A percentile compares a stretch with the other conserved stretches of the same genome.
phyloP scores from a whole-genome alignment of 2,797 vertebrate genomes.

The Gephyroberyx darwinii region DNA sequence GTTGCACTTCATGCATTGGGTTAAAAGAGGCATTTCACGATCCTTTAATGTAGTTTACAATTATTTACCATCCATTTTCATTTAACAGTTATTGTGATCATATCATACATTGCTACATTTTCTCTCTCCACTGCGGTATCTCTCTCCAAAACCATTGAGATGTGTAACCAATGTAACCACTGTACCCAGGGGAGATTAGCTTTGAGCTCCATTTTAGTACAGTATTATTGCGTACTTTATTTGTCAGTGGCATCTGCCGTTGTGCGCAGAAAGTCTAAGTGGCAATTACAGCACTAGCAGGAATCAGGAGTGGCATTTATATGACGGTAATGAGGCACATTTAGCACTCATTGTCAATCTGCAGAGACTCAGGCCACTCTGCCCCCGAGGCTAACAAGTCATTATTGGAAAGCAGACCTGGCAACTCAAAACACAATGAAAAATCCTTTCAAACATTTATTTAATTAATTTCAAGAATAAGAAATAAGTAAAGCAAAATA shows the following conservation, averaged over 20 bases:
- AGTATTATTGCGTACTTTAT: conserved; percentile 60
- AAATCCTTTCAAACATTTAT: conserved; percentile 18
- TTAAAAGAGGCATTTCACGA: neutral
- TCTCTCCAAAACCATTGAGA: conserved; percentile 23
- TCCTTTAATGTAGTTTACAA: no score
- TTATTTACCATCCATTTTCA: neutral
- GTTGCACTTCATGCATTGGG: neutral
- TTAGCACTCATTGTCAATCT: conserved; percentile 65
- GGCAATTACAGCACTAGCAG: conserved; percentile 62
- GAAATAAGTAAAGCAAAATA: neutral
- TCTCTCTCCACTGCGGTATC: neutral
- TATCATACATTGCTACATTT: neutral
- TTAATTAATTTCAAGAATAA: conserved; percentile 32
- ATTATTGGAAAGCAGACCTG: conserved; percentile 49
- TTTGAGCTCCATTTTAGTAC: conserved; percentile 48
- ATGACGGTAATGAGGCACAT: conserved; percentile 66
- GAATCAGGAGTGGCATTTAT: conserved; percentile 67
- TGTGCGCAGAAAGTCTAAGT: conserved; percentile 48
- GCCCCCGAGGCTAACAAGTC: conserved; percentile 44
- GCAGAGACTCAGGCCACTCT: conserved; percentile 48
- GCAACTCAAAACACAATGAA: conserved; percentile 32
- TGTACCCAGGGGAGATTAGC: conserved; percentile 27
- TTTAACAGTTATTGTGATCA: conserved; percentile 24
- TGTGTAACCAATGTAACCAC: conserved; percentile 30
- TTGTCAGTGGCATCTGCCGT: conserved; percentile 58